Evolutionary conservation across 2,888 invertebrate species (phyloP).

Genomic region (Isoperla grammatica): DNA sequence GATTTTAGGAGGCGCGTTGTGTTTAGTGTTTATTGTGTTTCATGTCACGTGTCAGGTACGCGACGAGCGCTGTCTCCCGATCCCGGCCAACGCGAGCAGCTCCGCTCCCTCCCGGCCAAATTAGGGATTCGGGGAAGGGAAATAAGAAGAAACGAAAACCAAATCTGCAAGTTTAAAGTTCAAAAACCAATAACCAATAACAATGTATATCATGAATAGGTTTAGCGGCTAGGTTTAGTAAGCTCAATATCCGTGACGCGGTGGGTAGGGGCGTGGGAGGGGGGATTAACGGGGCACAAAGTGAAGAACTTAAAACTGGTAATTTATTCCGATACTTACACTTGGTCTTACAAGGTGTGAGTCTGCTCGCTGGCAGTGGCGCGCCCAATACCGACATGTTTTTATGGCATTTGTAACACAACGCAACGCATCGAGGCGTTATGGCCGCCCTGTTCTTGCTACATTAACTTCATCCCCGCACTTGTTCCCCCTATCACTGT

Average conservation of each 20-base stretch:
- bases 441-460: slow-evolving; percentile 23
- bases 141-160: slow-evolving; percentile 13
- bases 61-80: neutral
- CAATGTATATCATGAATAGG: slow-evolving; percentile 22
- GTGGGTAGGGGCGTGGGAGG: neutral
- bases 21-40: too few relatives aligned
- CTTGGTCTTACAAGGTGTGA: too few relatives aligned
- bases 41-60: neutral
- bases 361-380: too few relatives aligned
- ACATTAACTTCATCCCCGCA: slow-evolving; percentile 23
- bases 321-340: too few relatives aligned
- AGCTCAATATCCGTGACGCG: neutral
- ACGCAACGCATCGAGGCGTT: slow-evolving; percentile 14
- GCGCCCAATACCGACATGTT: neutral
- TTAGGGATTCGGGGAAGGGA: slow-evolving; percentile 10
- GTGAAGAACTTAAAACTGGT: too few relatives aligned
- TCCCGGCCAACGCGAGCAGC: neutral
- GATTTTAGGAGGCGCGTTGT: neutral
- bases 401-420: slow-evolving; percentile 9
- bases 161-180: slow-evolving; percentile 20
- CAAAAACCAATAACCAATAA: slow-evolving; percentile 23
- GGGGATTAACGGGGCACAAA: too few relatives aligned
- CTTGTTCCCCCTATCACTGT: slow-evolving; percentile 10
- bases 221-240: slow-evolving; percentile 8
- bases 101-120: neutral